Evolutionary conservation across 2,888 invertebrate species (phyloP).

Genomic region (Siphlonurus alternatus): DNA sequence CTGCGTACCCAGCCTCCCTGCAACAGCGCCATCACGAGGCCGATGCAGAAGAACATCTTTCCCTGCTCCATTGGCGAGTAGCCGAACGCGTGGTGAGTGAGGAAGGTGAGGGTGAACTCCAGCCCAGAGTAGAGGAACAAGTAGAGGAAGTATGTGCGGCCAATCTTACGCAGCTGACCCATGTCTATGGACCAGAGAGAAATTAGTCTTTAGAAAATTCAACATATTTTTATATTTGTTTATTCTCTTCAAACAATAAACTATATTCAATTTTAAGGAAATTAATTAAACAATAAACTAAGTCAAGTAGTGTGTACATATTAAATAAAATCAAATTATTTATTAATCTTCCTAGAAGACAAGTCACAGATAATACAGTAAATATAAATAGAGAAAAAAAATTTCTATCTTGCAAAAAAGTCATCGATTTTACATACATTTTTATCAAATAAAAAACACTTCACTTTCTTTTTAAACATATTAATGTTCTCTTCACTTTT

Average conservation of each 20-base stretch:
- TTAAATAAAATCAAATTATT: conserved; percentile 17
- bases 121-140: conserved; percentile 89
- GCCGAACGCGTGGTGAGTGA: conserved; percentile 81
- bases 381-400: too few species aligned
- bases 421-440: too few species aligned
- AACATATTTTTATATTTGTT: too few species aligned
- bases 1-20: conserved; percentile 81
- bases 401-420: too few species aligned
- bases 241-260: too few species aligned
- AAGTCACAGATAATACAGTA: too few species aligned
- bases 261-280: too few species aligned
- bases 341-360: too few species aligned
- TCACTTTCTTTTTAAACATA: too few species aligned
- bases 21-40: conserved; percentile 75
- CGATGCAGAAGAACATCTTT: conserved; percentile 91
- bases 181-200: conserved; percentile 34
- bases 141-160: conserved; percentile 74
- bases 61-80: conserved; percentile 94
- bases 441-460: too few species aligned
- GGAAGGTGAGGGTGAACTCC: conserved; percentile 93
- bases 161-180: conserved; percentile 44
- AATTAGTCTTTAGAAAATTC: background rate
- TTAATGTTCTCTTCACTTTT: too few species aligned
- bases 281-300: conserved; percentile 14
- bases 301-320: conserved; percentile 31